phyloP scores from a whole-genome alignment of 2,113 vertebrate species.

The Acrocephalus kingi region DNA sequence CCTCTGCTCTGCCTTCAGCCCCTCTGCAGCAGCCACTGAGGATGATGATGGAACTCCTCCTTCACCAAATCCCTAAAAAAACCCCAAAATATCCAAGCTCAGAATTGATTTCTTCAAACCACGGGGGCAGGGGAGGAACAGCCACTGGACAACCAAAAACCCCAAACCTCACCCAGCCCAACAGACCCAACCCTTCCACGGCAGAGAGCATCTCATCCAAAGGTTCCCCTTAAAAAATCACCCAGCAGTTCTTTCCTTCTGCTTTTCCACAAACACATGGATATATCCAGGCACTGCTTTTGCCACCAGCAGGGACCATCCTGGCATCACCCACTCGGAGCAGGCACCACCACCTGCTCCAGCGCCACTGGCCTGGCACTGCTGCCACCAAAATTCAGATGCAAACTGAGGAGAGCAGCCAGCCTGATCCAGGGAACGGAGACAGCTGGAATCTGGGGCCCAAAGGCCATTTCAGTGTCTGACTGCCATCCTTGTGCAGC shows the following conservation, averaged over 20 bases:
- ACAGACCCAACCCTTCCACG: neutral
- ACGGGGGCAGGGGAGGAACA: neutral
- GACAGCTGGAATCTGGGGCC: neutral
- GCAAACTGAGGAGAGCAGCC: neutral
- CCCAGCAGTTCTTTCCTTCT: neutral
- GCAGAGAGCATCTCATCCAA: neutral
- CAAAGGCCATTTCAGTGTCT: constrained; percentile 2
- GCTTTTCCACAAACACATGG: neutral
- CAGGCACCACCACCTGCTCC: neutral
- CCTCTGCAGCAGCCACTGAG: neutral
- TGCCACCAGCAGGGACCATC: neutral
- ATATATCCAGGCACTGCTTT: neutral
- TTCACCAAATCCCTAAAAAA: neutral
- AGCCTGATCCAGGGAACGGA: neutral
- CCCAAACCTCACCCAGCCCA: neutral
- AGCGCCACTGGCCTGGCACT: neutral
- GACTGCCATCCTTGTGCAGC: neutral
- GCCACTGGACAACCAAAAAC: neutral
- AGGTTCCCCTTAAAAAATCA: neutral
- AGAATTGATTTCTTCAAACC: neutral
- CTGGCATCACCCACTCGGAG: neutral
- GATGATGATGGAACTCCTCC: neutral
- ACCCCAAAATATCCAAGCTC: neutral
- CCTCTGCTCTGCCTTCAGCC: neutral
- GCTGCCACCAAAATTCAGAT: neutral